Evolutionary conservation across 1,140 invertebrate species (phyloP).

Genomic region (Glossosoma conforme): DNA sequence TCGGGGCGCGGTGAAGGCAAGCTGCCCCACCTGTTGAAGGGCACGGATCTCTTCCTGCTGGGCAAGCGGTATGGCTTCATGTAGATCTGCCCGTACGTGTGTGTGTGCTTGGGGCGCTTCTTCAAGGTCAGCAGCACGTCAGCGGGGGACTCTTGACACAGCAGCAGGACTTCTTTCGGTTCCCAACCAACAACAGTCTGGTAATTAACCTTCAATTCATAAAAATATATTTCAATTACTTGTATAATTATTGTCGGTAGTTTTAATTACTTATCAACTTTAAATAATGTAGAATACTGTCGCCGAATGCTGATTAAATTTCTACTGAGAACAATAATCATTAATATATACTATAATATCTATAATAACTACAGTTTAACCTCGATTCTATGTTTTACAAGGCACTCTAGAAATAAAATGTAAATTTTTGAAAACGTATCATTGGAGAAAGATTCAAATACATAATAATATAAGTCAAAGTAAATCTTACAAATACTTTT

Average conservation of each 20-base stretch:
- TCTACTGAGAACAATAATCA: too few species aligned
- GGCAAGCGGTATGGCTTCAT: conserved; percentile 73
- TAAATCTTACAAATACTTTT: too few species aligned
- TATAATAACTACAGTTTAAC: too few species aligned
- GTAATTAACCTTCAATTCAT: conserved; percentile 68
- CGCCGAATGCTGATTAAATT: too few species aligned
- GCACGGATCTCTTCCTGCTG: conserved; percentile 64
- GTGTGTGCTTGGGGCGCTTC: conserved; percentile 77
- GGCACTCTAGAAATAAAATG: too few species aligned
- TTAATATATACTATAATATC: too few species aligned
- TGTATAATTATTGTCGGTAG: too few species aligned
- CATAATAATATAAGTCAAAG: too few species aligned
- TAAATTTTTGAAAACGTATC: too few species aligned
- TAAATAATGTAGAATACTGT: not conserved
- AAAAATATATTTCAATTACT: too few species aligned
- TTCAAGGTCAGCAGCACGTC: conserved; percentile 80
- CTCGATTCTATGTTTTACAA: too few species aligned
- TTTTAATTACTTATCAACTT: not conserved
- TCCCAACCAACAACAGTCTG: conserved; percentile 91
- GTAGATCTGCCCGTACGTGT: conserved; percentile 77
- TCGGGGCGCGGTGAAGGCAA: conserved; percentile 61
- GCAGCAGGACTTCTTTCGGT: conserved; percentile 69
- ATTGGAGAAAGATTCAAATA: too few species aligned
- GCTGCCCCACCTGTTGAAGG: conserved; percentile 62
- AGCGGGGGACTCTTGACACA: conserved; percentile 72